Evolutionary conservation across 2,113 vertebrate species (phyloP), one percentile per base, ranked within the genome.

Genomic region (Panthera uncia): DNA sequence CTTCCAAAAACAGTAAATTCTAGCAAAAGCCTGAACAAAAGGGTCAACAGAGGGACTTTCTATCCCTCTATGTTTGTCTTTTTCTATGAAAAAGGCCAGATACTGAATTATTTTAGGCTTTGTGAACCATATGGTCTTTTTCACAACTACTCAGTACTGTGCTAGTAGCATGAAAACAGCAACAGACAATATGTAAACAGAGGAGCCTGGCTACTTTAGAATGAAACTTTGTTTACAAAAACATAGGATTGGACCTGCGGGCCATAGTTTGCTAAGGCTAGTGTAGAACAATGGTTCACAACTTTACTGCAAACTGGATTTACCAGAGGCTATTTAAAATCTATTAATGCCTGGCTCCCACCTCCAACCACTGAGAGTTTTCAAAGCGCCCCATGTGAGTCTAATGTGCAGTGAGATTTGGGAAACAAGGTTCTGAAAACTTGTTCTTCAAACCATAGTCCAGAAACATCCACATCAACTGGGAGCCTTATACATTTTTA

Each of bases 101-200:
- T 76, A 76, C 27, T 84, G 88, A 94, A 71, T 93, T 93, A 31
- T 61, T 95, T 97, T 41, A 86, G 14, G 29, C 45, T 82, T 74
- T 68, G 52, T 81, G 13, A 93, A 74, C 33, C 93, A 71, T 38
- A 89, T 55, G 96, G 78, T 73, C 73, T 91, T 29, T 91, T 81
- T 88, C 82, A 79, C 33, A 65, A 79, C 50, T 80, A 68, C 45
- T 91, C 57, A 25, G 1, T 68, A 71, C 52, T 97, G 63, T 45
- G 3, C 0, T 13, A 41, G 52, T 10, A 92, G 61, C 45, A 11
- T 48, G 41, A 94, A 91, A 94, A 65, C 52, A 89, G 63, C 69
- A 95, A 74, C 18, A 73, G 29, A 79, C 61, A 71, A 55, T 66
- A 74, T 2, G 14, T 50, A 92, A 94, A 96, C 71, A 87, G n/a